Base-by-base conservation (phyloP, 2,113 vertebrate genomes). In the Micromys minutus region DNA sequence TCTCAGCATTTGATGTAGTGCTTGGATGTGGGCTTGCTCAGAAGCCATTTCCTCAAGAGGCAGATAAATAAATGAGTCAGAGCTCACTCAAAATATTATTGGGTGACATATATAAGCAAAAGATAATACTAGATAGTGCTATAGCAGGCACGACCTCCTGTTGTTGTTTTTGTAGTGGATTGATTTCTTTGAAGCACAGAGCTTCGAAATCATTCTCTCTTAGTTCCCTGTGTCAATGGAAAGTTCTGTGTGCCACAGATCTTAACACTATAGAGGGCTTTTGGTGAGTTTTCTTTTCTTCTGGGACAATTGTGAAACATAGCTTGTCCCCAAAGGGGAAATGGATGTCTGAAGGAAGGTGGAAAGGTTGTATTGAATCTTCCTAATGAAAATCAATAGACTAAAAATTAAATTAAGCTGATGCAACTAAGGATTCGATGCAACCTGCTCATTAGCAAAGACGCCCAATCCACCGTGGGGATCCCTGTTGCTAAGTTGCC, bases 331-430 rank as follows among this genome's bases (percentile, higher is more conserved):
- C 34, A 92, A 96, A 87, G 96, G 95, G 76, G 96, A 87, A 87
- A 95, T n/a, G 67, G 50, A 91, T 92, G 96, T 93, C 94, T 96
- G n/a, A 93, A 81, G 95, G 80, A 93, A 98, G 91, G 97, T 98
- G 97, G 75, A 93, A 91, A 95, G 91, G 75, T 94, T 97, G 92
- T 93, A 97, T 88, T 95, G 97, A 97, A 97, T 98, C 94, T 98
- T 96, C 96, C 84, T 96, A 98, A 98, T 96, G 98, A 98, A 98
- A 98, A 98, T 98, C 98, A 97, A 98, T 98, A 91, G 63, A 71
- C 92, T 96, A 95, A 98, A 98, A 97, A 96, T 95, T 98, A 98
- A 98, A 98, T 98, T 98, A 97, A 92, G 93, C 97, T 97, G 97
- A 97, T 98, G 96, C 91, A 98, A 97, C 96, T 97, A 96, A 97